Percentiles rank a stretch among this genome's conserved stretches.
phyloP scores from a whole-genome alignment of 1,140 invertebrate genomes.

The Papilio glaucus region DNA sequence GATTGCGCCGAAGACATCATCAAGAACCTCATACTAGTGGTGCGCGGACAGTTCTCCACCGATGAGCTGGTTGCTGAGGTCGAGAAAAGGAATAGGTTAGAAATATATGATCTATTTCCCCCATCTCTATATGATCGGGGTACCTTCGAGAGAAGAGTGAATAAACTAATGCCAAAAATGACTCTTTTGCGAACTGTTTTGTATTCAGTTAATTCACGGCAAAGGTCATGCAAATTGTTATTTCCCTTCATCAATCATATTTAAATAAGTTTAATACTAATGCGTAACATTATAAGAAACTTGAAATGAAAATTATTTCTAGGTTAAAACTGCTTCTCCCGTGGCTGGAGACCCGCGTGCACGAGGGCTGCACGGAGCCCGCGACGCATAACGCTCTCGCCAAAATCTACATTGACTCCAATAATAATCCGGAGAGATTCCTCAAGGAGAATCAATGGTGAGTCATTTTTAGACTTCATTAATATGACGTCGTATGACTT shows the following conservation, averaged over 20 bases:
- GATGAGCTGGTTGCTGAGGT: slow-evolving; percentile 99
- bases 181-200: no score
- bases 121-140: no score
- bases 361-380: slow-evolving; percentile 97
- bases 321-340: slow-evolving; percentile 95
- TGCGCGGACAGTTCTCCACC: slow-evolving; percentile 98
- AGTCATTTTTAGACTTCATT: no score
- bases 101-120: background rate
- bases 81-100: slow-evolving; percentile 95
- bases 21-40: slow-evolving; percentile 98
- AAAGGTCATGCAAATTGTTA: no score
- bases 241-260: no score
- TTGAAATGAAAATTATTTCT: no score
- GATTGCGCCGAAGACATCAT: slow-evolving; percentile 99
- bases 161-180: no score
- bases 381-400: slow-evolving; percentile 99
- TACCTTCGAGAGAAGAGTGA: no score
- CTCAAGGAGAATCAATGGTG: slow-evolving; percentile 92
- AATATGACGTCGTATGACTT: no score
- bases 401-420: slow-evolving; percentile 99
- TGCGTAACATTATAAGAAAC: no score
- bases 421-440: slow-evolving; percentile 99
- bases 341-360: slow-evolving; percentile 98
- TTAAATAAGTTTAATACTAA: background rate
- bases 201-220: no score